Evolutionary conservation across 2,888 invertebrate species (phyloP), one percentile per base, ranked within the genome.

Genomic region (Idaea aversata): DNA sequence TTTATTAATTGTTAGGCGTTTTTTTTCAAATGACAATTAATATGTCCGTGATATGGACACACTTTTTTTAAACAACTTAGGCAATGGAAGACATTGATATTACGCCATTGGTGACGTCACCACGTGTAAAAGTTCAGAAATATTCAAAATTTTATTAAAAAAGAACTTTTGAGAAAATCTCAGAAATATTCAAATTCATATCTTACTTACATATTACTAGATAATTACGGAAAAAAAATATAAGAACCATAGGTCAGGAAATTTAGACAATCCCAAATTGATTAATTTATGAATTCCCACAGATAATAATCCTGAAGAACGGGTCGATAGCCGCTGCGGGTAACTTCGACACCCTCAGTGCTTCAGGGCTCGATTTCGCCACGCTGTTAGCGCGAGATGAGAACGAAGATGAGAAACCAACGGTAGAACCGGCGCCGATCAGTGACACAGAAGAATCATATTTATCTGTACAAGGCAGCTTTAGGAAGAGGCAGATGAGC

Each of bases 351-450:
- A 95, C 96, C 2, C 88, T 97, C 3, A 94, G 95, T 72, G 95
- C 94, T 5, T 95, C 95, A 5, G 97, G 97, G 0, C 85, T 97
- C 74, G 96, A 97, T 86, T 97, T 97, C 84, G 96, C 97, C 0
- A 93, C 95, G 77, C 85, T 98, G 69, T 83, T 97, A 66, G 94
- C 94, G 0, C 93, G 93, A 7, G 89, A 91, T 2, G 91, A 93
- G 61, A 91, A 91, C 0, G 88, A 90, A 58, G 90, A 89, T 0
- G 87, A 87, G 65, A 87, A 85, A 61, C 80, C 82, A 0, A 70
- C 76, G 0, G 62, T 73, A 0, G 84, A 86, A 16, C 71, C 67
- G 10, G 69, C 74, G 61, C 72, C 72, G 6, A 62, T 67, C 3
- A 13, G 81, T 0, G 70, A 75, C 0, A 71, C 71, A 0, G 84